Conservation (phyloP, 2,113 vertebrate genomes). For the Cercopithecus mona region DNA sequence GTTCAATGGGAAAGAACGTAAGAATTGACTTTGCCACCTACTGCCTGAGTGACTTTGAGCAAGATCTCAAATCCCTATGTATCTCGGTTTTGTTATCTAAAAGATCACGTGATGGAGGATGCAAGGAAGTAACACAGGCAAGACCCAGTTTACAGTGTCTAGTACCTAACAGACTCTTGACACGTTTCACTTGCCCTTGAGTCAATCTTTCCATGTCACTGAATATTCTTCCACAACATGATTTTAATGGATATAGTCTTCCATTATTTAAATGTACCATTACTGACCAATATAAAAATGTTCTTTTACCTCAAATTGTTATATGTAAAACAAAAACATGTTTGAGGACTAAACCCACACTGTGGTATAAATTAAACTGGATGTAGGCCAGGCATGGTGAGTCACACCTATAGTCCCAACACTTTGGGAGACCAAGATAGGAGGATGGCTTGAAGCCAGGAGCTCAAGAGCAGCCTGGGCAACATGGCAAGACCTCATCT, state of each 20-base stretch:
- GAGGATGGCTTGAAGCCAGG: too few relatives aligned
- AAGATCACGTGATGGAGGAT: background rate
- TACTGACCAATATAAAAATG: background rate
- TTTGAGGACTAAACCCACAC: background rate
- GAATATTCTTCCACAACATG: background rate
- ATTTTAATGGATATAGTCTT: background rate
- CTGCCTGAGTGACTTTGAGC: background rate
- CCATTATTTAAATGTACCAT: background rate
- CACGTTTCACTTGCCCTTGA: background rate
- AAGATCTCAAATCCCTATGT: background rate
- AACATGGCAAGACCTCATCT: too few relatives aligned
- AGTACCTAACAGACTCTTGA: background rate
- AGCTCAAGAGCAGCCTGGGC: too few relatives aligned
- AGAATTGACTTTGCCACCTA: background rate
- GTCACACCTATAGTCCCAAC: too few relatives aligned
- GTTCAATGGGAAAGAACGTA: background rate
- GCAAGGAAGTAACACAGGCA: background rate
- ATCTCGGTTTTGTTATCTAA: background rate
- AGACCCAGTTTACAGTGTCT: background rate
- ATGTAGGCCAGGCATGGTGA: background rate
- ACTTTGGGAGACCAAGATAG: too few relatives aligned
- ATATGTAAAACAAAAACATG: background rate
- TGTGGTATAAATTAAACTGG: slow-evolving; percentile 1
- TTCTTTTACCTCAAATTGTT: background rate
- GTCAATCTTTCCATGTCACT: background rate